Percentiles rank a stretch among this genome's conserved stretches.
These are phyloP conservation scores for Tanypteryx hageni DNA, from an alignment of 2,888 invertebrate species.

Conservation along the genomic window DNA sequence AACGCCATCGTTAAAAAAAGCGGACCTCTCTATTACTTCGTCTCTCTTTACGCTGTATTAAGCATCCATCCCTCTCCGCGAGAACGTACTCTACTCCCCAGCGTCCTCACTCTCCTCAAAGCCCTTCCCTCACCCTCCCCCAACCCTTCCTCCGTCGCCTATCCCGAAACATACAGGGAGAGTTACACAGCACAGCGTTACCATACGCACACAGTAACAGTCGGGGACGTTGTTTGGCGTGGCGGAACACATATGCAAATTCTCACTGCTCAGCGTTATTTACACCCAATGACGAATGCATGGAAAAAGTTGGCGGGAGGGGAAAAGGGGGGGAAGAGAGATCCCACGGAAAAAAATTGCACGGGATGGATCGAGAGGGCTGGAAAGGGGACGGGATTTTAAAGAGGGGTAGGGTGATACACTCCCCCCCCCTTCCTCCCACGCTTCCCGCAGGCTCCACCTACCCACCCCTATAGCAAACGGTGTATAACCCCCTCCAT, in stretches of 20 bases:
- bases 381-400: background rate
- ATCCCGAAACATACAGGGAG: conserved; percentile 34
- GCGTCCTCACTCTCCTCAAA: background rate
- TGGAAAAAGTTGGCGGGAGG: background rate
- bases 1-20: background rate
- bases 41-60: background rate
- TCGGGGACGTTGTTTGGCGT: conserved; percentile 58
- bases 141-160: background rate
- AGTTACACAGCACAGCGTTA: conserved; percentile 55
- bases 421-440: background rate
- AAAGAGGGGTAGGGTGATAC: background rate
- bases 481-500: conserved; percentile 6
- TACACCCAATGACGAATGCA: conserved; percentile 64
- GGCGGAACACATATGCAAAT: conserved; percentile 64
- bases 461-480: conserved; percentile 28
- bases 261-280: conserved; percentile 64
- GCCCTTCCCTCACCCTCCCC: background rate
- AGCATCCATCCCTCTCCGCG: conserved; percentile 16
- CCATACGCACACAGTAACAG: conserved; percentile 56
- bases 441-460: background rate
- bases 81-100: background rate
- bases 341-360: conserved; percentile 36
- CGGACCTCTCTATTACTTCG: background rate
- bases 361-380: conserved; percentile 28
- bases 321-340: background rate